Percentiles rank a stretch among this genome's conserved stretches.
Conservation (phyloP, 2,888 invertebrate genomes). For the Rhopalosiphum nymphaeae region DNA sequence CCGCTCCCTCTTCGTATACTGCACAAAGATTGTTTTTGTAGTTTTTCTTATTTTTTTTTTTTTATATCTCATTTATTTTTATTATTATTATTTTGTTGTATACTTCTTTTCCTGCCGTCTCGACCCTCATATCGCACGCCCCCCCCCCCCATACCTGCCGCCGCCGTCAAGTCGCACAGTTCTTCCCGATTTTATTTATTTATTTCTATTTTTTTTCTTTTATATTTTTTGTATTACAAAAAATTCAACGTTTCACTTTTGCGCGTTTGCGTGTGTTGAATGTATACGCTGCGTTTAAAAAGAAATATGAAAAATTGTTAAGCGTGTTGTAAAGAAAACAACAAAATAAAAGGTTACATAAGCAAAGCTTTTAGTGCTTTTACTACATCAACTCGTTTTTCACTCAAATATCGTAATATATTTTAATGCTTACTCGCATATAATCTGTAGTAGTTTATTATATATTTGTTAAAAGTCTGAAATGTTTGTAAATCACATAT, state of each 20-base stretch:
- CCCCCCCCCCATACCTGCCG: too few relatives aligned
- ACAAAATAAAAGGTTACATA: not conserved
- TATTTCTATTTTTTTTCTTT: not conserved
- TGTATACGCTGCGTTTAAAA: not conserved
- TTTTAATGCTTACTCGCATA: not conserved
- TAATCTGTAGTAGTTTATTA: not conserved
- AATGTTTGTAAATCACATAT: not conserved
- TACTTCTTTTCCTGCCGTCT: constrained; percentile 11
- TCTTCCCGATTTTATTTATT: constrained; percentile 46
- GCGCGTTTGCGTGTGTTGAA: not conserved
- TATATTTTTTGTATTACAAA: not conserved
- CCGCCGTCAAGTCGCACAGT: not conserved
- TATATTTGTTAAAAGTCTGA: not conserved
- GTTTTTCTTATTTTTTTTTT: constrained; percentile 10
- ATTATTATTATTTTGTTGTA: constrained; percentile 40
- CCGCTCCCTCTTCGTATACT: not conserved
- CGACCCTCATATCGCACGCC: not conserved
- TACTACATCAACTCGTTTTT: not conserved
- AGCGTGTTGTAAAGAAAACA: not conserved
- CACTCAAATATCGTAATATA: not conserved
- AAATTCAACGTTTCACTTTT: constrained; percentile 51
- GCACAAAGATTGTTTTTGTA: constrained; percentile 52
- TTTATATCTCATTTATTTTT: constrained; percentile 56
- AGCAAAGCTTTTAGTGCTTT: constrained; percentile 24
- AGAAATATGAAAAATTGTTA: constrained; percentile 6